Evolutionary conservation across 2,888 invertebrate genomes (phyloP).

Genomic region (Drosophila demipolita): DNA sequence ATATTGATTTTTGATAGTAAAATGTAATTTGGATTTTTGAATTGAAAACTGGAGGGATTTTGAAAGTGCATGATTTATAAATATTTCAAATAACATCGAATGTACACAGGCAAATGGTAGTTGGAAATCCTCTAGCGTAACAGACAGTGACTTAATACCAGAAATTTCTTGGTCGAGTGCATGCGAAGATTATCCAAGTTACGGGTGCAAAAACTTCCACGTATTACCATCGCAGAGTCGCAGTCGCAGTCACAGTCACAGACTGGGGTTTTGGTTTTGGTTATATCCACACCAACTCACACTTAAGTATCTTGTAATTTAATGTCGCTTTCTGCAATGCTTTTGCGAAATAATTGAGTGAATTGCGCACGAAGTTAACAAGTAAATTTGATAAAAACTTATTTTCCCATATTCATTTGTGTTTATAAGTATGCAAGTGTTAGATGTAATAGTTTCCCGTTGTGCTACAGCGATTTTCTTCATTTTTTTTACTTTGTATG

Average conservation of each 20-base stretch:
- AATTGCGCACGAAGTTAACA: slow-evolving; percentile 50
- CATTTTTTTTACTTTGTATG: slow-evolving; percentile 27
- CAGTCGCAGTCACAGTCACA: slow-evolving; percentile 17
- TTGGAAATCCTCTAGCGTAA: slow-evolving; percentile 34
- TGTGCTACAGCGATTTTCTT: slow-evolving; percentile 72
- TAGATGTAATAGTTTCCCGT: slow-evolving; percentile 51
- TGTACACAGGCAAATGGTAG: slow-evolving; percentile 9
- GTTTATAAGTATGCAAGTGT: slow-evolving; percentile 30
- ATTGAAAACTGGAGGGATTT: background rate
- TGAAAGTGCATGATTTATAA: background rate
- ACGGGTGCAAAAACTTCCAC: slow-evolving; percentile 63
- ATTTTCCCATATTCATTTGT: slow-evolving; percentile 14
- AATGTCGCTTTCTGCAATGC: slow-evolving; percentile 56
- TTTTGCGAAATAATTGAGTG: slow-evolving; percentile 79
- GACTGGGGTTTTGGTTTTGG: slow-evolving; percentile 22
- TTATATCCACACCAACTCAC: slow-evolving; percentile 25
- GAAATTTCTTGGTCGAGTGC: slow-evolving; percentile 68
- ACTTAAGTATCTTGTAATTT: slow-evolving; percentile 48
- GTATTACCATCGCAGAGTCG: slow-evolving; percentile 30
- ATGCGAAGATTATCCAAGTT: slow-evolving; percentile 50
- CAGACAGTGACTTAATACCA: slow-evolving; percentile 77
- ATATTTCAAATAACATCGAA: slow-evolving; percentile 5
- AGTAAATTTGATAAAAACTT: slow-evolving; percentile 10
- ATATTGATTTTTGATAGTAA: background rate
- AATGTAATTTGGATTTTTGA: background rate